phyloP scores from a whole-genome alignment of 2,888 invertebrate species.

The Silvanus unidentatus region DNA sequence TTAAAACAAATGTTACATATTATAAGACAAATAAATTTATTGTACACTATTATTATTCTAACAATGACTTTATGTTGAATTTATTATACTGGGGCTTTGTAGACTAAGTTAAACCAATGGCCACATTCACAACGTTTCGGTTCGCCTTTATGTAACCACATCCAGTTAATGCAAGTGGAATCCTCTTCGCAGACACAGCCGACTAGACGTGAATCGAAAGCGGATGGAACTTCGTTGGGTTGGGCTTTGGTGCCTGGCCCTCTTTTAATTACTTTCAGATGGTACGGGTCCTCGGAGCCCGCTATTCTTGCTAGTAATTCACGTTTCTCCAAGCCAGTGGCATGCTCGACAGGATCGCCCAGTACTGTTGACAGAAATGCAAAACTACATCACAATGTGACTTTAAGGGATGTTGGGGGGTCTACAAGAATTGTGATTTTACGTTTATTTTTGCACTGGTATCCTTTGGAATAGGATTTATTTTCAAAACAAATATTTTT shows the following conservation, averaged over 20 bases:
- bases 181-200: conserved; percentile 98
- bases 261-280: conserved; percentile 76
- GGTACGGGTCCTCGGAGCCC: conserved; percentile 84
- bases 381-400: not conserved
- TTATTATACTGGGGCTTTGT: conserved; percentile 64
- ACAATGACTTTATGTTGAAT: too few relatives aligned
- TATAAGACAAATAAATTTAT: too few relatives aligned
- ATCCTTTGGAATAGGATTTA: not conserved
- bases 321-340: conserved; percentile 87
- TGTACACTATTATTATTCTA: too few relatives aligned
- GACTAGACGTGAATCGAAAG: conserved; percentile 81
- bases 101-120: conserved; percentile 89
- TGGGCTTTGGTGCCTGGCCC: conserved; percentile 72
- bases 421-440: too few relatives aligned
- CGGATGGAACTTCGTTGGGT: conserved; percentile 87
- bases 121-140: conserved; percentile 94
- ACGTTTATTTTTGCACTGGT: too few relatives aligned
- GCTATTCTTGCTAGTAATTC: conserved; percentile 80
- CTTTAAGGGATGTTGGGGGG: not conserved
- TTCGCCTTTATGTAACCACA: conserved; percentile 88
- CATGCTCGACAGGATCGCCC: conserved; percentile 86
- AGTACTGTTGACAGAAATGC: conserved; percentile 54
- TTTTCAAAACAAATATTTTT: not conserved
- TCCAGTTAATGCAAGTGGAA: conserved; percentile 82
- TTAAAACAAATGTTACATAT: too few relatives aligned